A percentile compares a stretch with the other conserved stretches of the same genome.
These are phyloP conservation scores for Agrotis clavis DNA, from an alignment of 2,888 invertebrate species.

Conservation along the genomic window DNA sequence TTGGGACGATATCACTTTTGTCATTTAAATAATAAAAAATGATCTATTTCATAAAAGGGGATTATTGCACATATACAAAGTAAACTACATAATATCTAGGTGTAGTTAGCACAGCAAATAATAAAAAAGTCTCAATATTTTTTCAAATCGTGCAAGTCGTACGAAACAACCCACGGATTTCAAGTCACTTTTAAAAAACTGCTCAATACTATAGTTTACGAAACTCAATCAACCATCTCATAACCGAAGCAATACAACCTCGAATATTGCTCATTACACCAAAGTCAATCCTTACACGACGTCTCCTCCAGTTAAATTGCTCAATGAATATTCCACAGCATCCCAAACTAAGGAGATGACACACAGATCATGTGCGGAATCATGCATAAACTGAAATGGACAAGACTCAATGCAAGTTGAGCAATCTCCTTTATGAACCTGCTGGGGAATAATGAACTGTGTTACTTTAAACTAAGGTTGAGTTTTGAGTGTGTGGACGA, in stretches of 20 bases:
- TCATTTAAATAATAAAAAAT: too few relatives aligned
- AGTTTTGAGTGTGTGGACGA: not conserved
- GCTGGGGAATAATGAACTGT: constrained; percentile 18
- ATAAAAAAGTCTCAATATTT: too few relatives aligned
- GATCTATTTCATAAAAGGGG: too few relatives aligned
- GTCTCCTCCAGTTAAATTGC: constrained; percentile 58
- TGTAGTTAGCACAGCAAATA: too few relatives aligned
- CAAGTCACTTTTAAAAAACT: too few relatives aligned
- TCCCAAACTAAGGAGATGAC: constrained; percentile 60
- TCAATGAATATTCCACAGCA: constrained; percentile 63
- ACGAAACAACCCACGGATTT: too few relatives aligned
- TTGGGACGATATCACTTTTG: too few relatives aligned
- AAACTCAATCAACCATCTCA: constrained; percentile 24
- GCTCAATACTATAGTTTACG: too few relatives aligned
- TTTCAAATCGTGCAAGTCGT: too few relatives aligned
- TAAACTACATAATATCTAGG: too few relatives aligned
- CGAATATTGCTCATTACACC: constrained; percentile 39
- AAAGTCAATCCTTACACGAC: constrained; percentile 46
- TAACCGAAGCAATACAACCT: not conserved
- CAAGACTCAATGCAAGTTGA: constrained; percentile 51
- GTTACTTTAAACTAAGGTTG: not conserved
- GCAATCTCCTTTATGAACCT: constrained; percentile 32
- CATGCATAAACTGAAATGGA: constrained; percentile 65
- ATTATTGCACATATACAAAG: too few relatives aligned
- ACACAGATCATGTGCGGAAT: constrained; percentile 63